Base-by-base conservation (phyloP, 2,888 invertebrate genomes). In the Nematopogon swammerdamellus region DNA sequence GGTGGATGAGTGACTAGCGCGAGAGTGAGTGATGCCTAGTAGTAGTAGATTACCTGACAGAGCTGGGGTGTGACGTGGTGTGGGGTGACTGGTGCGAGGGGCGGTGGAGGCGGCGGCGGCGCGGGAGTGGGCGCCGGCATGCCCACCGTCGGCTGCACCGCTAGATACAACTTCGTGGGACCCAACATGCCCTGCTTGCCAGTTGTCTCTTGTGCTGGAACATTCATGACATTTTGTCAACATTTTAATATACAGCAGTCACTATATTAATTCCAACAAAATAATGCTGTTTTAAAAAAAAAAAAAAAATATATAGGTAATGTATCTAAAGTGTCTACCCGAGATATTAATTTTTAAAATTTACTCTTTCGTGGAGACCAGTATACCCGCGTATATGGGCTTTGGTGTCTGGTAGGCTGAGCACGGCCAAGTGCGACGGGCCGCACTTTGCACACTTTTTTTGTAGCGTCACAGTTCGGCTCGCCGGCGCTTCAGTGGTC, bases 111-210 rank as follows among this genome's bases (percentile, higher is more conserved):
- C 65, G 57, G 48, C 60, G 63, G 50, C 64, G 65, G 16, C 67
- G 65, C 51, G 71, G 56, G 50, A 69, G 63, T 50, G 71, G 67
- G 51, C 71, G 68, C 54, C 72, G 80, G 44, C 69, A 67, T 65
- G 48, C 63, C 58, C 52, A 71, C 67, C 48, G 85, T 74, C n/a
- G 92, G 92, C 63, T 92, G 92, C 49, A 92, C 91, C 0, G 92
- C 92, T 52, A 93, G 71, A 64, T 92, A 92, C 63, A 92, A 91
- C 73, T 92, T 92, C 10, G 91, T 89, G 10, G 92, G 92, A 2
- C 92, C 92, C 53, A 92, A 68, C 58, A 91, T 90, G 44, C 91
- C 91, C 66, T 91, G 89, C 65, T 91, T 92, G 43, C 92, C 92
- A 17, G 89, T 90, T 3, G 89, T 87, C 58, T 91, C 91, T 88